A percentile compares a stretch with the other conserved stretches of the same genome.
Evolutionary conservation across 2,797 vertebrate genomes (phyloP).

Genomic region (Ctenosaura bakeri): DNA sequence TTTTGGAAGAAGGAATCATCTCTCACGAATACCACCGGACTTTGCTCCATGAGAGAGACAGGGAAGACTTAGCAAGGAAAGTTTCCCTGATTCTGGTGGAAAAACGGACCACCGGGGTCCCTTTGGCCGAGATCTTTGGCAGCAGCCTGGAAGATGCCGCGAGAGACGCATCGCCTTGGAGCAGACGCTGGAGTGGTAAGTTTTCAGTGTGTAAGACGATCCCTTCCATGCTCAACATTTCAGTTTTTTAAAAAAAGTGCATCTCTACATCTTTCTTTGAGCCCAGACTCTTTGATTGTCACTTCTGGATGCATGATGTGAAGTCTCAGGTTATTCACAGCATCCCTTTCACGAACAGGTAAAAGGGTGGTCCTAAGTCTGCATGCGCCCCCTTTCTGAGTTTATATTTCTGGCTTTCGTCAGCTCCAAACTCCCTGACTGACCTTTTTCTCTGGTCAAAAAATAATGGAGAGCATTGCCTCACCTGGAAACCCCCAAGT

Average conservation of each 20-base stretch:
- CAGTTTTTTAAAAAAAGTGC: not conserved
- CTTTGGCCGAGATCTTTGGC: slow-evolving; percentile 26
- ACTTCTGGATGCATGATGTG: too few species aligned
- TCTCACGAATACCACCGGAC: slow-evolving; percentile 80
- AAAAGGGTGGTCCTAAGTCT: too few species aligned
- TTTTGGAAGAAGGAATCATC: slow-evolving; percentile 79
- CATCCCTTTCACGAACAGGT: too few species aligned
- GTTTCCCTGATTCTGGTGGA: slow-evolving; percentile 82
- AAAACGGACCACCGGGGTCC: slow-evolving; percentile 68
- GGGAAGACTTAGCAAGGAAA: slow-evolving; percentile 79
- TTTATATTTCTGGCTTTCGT: too few species aligned
- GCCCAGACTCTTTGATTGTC: too few species aligned
- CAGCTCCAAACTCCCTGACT: too few species aligned
- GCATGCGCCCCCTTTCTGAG: too few species aligned
- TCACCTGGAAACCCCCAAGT: too few species aligned
- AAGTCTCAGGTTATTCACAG: too few species aligned
- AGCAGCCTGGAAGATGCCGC: slow-evolving; percentile 39
- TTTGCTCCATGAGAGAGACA: slow-evolving; percentile 72
- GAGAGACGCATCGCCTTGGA: slow-evolving; percentile 14
- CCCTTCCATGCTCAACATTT: not conserved
- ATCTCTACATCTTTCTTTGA: not conserved
- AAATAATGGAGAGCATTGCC: too few species aligned
- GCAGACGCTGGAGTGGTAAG: slow-evolving; percentile 60
- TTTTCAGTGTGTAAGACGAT: not conserved
- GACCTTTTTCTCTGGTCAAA: too few species aligned